Conservation (phyloP, 35 echinoderm and acorn worm species). For the Heliocidaris erythrogramma region DNA sequence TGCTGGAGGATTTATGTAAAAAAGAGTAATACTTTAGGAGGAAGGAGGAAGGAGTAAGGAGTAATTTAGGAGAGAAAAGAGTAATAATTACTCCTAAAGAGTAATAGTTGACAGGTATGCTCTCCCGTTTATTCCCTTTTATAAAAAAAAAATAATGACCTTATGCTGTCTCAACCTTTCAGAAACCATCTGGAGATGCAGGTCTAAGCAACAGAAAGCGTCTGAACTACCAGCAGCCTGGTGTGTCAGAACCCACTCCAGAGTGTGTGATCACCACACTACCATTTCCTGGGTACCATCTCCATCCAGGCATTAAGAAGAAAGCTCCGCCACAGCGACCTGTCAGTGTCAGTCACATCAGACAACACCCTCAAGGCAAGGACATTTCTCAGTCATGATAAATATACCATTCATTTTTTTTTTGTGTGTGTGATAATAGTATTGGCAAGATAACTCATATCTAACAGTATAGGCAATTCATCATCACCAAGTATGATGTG, state of each 20-base stretch:
- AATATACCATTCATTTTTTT: not conserved
- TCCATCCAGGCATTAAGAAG: not conserved
- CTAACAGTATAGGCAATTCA: too few species aligned
- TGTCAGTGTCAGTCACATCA: not conserved
- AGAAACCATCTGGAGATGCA: not conserved
- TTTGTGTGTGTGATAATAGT: too few species aligned
- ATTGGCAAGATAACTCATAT: too few species aligned
- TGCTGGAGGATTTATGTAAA: too few species aligned
- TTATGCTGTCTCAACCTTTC: not conserved
- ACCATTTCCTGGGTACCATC: conserved; percentile 24
- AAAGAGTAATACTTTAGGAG: too few species aligned
- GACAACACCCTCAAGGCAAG: not conserved
- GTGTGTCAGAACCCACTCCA: not conserved
- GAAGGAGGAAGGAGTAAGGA: too few species aligned
- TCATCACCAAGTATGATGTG: too few species aligned
- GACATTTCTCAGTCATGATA: not conserved
- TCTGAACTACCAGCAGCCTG: not conserved
- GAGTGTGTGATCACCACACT: conserved; percentile 22
- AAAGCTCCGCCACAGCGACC: not conserved
- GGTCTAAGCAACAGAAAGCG: conserved; percentile 23
- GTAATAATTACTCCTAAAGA: too few species aligned
- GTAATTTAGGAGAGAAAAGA: too few species aligned
- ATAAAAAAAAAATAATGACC: not conserved
- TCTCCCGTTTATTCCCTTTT: not conserved
- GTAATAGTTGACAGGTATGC: too few species aligned